phyloP scores from a whole-genome alignment of 2,113 vertebrate species.

The Sinocyclocheilus maitianheensis region DNA sequence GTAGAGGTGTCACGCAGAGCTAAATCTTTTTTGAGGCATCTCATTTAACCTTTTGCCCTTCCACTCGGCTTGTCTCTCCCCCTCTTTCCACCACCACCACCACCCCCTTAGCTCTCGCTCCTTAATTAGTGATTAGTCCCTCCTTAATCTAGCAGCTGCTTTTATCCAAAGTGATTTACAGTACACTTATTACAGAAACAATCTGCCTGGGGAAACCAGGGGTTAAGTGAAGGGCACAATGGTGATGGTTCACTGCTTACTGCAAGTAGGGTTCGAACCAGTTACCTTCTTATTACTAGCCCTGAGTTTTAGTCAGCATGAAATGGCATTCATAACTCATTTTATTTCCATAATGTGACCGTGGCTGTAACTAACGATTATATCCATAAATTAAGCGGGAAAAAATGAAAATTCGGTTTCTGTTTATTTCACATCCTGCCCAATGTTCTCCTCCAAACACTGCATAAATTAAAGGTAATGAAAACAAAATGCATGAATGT shows the following conservation, averaged over 20 bases:
- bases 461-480: too few species aligned
- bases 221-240: background rate
- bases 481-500: too few species aligned
- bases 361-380: background rate
- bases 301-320: background rate
- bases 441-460: too few species aligned
- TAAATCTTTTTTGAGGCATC: background rate
- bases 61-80: background rate
- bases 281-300: background rate
- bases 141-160: conserved; percentile 8
- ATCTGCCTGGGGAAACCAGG: background rate
- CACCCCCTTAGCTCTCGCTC: background rate
- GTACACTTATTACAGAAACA: background rate
- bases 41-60: conserved; percentile 1
- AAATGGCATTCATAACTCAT: background rate
- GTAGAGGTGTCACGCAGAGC: background rate
- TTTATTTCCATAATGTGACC: background rate
- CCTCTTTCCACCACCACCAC: background rate
- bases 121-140: conserved; percentile 9
- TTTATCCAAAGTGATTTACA: background rate
- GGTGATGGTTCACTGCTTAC: background rate
- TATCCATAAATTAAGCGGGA: background rate
- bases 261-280: background rate
- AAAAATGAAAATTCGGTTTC: too few species aligned
- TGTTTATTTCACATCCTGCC: too few species aligned